phyloP scores from a whole-genome alignment of 2,888 invertebrate species.

The Syrista parreyssii region DNA sequence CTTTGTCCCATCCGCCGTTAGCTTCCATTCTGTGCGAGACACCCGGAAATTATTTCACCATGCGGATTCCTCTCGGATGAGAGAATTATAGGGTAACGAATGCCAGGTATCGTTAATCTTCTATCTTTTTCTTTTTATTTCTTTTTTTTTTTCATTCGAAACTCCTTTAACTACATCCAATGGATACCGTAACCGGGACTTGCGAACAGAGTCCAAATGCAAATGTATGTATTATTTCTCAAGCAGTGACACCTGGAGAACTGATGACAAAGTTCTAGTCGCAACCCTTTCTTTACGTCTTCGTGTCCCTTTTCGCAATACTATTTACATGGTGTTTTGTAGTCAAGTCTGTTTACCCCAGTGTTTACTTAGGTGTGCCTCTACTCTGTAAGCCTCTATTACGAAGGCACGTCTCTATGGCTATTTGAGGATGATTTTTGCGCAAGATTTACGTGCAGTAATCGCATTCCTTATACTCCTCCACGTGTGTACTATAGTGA shows the following conservation, averaged over 20 bases:
- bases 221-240: background rate
- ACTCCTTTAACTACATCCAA: background rate
- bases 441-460: background rate
- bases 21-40: slow-evolving; percentile 50
- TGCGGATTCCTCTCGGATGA: background rate
- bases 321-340: slow-evolving; percentile 48
- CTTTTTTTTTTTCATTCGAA: background rate
- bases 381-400: slow-evolving; percentile 44
- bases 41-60: slow-evolving; percentile 60
- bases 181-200: background rate
- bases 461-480: background rate
- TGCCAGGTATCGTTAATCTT: background rate
- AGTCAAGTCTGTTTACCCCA: background rate
- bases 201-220: background rate
- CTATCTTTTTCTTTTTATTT: background rate
- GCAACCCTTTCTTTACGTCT: background rate
- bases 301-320: slow-evolving; percentile 35
- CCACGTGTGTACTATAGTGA: background rate
- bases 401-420: slow-evolving; percentile 43
- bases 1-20: slow-evolving; percentile 48
- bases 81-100: background rate
- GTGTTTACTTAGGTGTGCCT: slow-evolving; percentile 53
- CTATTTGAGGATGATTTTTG: slow-evolving; percentile 49
- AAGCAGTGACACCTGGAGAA: background rate
- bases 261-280: background rate